A percentile compares a stretch with the other conserved stretches of the same genome.
phyloP scores from a whole-genome alignment of 2,113 vertebrate genomes.

The Ibidorhyncha struthersii region DNA sequence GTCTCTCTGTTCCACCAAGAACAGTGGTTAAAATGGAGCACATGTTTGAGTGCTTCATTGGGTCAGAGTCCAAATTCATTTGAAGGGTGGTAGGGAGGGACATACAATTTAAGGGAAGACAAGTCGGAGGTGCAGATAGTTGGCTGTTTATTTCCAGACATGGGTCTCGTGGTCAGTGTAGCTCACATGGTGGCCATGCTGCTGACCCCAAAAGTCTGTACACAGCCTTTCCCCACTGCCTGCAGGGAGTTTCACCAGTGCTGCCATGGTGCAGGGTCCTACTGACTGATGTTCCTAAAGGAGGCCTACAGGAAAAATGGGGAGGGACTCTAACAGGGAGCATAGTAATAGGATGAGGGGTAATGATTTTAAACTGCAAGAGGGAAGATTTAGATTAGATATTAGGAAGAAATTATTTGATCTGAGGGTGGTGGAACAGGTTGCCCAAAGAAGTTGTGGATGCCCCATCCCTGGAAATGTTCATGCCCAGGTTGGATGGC shows the following conservation, averaged over 20 bases:
- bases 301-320: not conserved
- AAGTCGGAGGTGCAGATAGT: not conserved
- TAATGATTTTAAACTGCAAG: not conserved
- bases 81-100: not conserved
- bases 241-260: not conserved
- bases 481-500: not conserved
- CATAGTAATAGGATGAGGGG: not conserved
- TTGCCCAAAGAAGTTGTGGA: not conserved
- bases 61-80: not conserved
- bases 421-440: not conserved
- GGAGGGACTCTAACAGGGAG: not conserved
- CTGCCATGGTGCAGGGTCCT: not conserved
- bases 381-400: not conserved
- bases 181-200: not conserved
- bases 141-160: not conserved
- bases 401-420: not conserved
- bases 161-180: not conserved
- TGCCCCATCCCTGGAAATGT: not conserved
- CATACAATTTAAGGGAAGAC: not conserved
- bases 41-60: fast-evolving
- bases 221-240: not conserved
- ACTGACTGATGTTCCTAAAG: not conserved
- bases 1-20: not conserved
- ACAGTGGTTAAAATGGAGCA: not conserved
- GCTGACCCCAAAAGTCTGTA: not conserved